Conservation (phyloP, 2,888 invertebrate genomes). For the Minunthozetes semirufus region DNA sequence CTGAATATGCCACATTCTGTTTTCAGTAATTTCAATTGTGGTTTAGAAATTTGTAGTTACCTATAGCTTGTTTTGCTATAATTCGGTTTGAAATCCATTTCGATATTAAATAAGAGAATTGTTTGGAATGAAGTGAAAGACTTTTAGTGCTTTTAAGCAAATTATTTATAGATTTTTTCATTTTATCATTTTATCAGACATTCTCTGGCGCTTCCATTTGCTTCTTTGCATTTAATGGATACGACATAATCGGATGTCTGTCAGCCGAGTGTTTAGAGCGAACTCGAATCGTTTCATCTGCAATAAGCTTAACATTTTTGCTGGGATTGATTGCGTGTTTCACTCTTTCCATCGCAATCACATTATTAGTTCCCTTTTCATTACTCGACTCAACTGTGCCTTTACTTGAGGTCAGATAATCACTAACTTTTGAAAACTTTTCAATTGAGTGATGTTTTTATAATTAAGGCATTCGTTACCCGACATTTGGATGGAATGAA, state of each 20-base stretch:
- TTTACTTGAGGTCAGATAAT: conserved; percentile 16
- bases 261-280: conserved; percentile 39
- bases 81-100: conserved; percentile 27
- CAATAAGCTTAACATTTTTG: conserved; percentile 40
- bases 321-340: conserved; percentile 40
- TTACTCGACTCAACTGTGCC: conserved; percentile 39
- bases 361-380: conserved; percentile 41
- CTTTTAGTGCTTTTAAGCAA: neutral
- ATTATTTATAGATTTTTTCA: neutral
- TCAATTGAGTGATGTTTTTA: no score
- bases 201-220: conserved; percentile 41
- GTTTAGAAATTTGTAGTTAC: no score
- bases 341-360: conserved; percentile 38
- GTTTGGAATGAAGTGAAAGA: conserved; percentile 11
- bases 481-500: conserved; percentile 39
- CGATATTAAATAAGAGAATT: neutral
- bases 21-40: no score
- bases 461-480: conserved; percentile 39
- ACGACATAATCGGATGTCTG: conserved; percentile 40
- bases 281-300: conserved; percentile 37
- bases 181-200: no score
- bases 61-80: no score
- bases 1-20: no score
- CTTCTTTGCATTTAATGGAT: conserved; percentile 42
- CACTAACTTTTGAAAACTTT: neutral